phyloP scores from a whole-genome alignment of 2,797 vertebrate species.

The Scolopax rusticola region DNA sequence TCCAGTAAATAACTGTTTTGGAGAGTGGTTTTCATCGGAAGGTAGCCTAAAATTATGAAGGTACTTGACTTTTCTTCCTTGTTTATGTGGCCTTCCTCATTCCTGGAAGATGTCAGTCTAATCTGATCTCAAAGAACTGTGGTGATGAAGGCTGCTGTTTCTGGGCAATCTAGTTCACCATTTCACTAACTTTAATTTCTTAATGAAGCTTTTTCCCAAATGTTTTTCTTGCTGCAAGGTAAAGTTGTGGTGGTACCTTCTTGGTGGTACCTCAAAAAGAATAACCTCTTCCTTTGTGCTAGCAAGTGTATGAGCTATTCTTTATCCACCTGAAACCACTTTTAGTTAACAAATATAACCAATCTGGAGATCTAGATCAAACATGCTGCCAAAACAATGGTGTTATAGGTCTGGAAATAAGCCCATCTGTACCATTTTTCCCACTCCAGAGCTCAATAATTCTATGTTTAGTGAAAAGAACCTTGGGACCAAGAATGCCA shows the following conservation, averaged over 20 bases:
- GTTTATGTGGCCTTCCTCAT: not conserved
- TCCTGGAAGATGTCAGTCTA: not conserved
- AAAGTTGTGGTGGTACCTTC: not conserved
- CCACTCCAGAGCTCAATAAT: not conserved
- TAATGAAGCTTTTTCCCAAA: not conserved
- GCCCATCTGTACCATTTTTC: not conserved
- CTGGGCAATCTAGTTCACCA: fast-evolving
- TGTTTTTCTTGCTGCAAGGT: not conserved
- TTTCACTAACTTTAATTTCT: not conserved
- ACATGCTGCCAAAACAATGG: not conserved
- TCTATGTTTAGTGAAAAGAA: not conserved
- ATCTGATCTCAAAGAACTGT: not conserved
- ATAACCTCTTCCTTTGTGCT: not conserved
- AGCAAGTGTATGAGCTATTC: not conserved
- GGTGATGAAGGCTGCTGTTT: not conserved
- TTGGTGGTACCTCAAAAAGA: not conserved
- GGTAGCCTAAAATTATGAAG: not conserved
- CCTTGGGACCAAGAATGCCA: not conserved
- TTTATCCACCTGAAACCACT: not conserved
- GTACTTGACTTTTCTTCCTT: not conserved
- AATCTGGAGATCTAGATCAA: not conserved
- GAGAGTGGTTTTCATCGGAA: not conserved
- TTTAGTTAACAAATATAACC: not conserved
- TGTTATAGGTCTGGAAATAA: not conserved
- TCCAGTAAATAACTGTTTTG: not conserved